A percentile compares a stretch with the other conserved stretches of the same genome.
Conservation (phyloP, 2,113 vertebrate species). For the Paradoxurus hermaphroditus region DNA sequence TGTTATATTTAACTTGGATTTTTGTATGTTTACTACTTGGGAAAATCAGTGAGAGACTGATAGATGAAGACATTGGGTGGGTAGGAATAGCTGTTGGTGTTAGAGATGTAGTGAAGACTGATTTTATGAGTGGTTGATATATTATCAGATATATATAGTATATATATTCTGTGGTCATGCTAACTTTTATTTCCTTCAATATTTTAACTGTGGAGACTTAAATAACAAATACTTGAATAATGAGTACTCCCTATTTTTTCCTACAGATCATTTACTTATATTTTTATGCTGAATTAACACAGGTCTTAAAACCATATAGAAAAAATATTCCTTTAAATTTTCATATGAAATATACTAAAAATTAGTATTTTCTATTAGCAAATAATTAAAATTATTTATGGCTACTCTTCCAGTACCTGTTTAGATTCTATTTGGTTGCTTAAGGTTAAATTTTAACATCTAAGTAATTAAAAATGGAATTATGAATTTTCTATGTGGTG, state of each 20-base stretch:
- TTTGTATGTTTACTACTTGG: background rate
- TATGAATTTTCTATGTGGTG: conserved; percentile 19
- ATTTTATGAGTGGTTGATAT: background rate
- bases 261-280: background rate
- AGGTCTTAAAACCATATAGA: background rate
- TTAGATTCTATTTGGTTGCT: conserved; percentile 31
- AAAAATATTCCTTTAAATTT: conserved; percentile 28
- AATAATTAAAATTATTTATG: background rate
- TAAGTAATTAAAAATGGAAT: conserved; percentile 41
- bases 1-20: background rate
- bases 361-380: conserved; percentile 5
- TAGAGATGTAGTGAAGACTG: background rate
- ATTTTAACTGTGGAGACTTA: background rate
- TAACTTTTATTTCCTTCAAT: background rate
- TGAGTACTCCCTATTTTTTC: background rate
- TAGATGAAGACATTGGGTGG: background rate
- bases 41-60: background rate
- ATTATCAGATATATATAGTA: background rate
- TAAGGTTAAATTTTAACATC: background rate
- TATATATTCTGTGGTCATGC: background rate
- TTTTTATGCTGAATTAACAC: conserved; percentile 2
- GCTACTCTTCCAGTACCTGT: background rate
- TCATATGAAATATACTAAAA: background rate
- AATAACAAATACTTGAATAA: background rate
- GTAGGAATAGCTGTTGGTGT: background rate